These are phyloP conservation scores for Gobiocypris rarus DNA, from an alignment of 2,113 vertebrate species.

Conservation along the genomic window DNA sequence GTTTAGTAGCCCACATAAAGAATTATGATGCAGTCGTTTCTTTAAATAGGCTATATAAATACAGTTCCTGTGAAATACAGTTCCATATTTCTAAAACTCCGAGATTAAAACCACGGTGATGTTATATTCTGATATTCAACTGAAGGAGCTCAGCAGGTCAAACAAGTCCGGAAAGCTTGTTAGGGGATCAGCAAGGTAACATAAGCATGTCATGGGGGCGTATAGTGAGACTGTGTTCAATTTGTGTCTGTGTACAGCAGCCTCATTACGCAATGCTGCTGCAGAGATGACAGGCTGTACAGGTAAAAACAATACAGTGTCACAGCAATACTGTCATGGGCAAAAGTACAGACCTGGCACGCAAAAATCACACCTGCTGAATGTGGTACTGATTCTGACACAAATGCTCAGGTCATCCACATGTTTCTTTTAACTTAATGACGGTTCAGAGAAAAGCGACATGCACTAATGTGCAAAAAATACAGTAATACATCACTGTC, in stretches of 20 bases:
- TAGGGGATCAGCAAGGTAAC: background rate
- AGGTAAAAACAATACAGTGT: background rate
- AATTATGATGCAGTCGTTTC: background rate
- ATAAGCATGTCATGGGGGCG: background rate
- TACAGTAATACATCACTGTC: constrained; percentile 25
- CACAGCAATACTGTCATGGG: background rate
- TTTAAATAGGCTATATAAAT: background rate
- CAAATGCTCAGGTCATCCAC: background rate
- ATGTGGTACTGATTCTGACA: background rate
- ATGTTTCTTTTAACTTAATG: background rate
- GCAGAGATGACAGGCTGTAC: background rate
- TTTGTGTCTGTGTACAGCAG: background rate
- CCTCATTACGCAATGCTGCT: background rate
- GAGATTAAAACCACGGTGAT: background rate
- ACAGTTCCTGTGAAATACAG: background rate
- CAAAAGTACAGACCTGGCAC: background rate
- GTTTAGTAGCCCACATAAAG: background rate
- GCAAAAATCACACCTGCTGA: background rate
- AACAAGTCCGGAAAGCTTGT: background rate
- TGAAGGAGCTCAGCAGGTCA: background rate
- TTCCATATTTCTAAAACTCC: background rate
- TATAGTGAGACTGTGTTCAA: background rate
- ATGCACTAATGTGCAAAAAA: constrained; percentile 7
- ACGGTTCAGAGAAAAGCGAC: background rate
- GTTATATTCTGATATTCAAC: background rate